These are phyloP conservation scores for Apis dorsata DNA, from an alignment of 1,140 invertebrate species.

Conservation along the genomic window DNA sequence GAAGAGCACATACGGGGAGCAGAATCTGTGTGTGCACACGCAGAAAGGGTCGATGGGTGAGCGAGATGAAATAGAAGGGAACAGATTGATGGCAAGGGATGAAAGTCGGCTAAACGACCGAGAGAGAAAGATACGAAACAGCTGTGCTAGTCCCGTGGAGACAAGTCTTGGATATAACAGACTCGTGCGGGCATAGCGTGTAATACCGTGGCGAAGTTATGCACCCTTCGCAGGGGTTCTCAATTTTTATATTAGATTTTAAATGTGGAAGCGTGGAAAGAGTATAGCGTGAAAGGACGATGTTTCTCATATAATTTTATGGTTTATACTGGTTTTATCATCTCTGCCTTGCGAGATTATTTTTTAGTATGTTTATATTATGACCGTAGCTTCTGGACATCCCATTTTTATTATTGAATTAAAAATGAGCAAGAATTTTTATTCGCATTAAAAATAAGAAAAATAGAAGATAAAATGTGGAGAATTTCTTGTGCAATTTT, in stretches of 20 bases:
- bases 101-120: constrained; percentile 40
- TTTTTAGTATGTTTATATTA: too few species aligned
- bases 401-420: not conserved
- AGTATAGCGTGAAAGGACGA: not conserved
- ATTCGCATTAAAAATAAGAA: too few species aligned
- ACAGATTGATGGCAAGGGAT: constrained; percentile 62
- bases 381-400: too few species aligned
- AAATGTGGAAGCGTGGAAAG: not conserved
- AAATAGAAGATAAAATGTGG: too few species aligned
- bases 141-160: constrained; percentile 70
- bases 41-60: constrained; percentile 54
- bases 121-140: constrained; percentile 70
- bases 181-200: constrained; percentile 55
- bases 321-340: not conserved
- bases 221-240: constrained; percentile 69
- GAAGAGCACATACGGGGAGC: not conserved
- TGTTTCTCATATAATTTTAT: not conserved
- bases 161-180: constrained; percentile 66
- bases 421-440: not conserved
- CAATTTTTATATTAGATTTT: constrained; percentile 40
- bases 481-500: too few species aligned
- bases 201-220: constrained; percentile 60
- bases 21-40: constrained; percentile 19
- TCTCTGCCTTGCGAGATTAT: not conserved
- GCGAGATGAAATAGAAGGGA: constrained; percentile 58